These are phyloP conservation scores for Peucedramus taeniatus DNA, from an alignment of 2,113 vertebrate genomes.

Conservation along the genomic window DNA sequence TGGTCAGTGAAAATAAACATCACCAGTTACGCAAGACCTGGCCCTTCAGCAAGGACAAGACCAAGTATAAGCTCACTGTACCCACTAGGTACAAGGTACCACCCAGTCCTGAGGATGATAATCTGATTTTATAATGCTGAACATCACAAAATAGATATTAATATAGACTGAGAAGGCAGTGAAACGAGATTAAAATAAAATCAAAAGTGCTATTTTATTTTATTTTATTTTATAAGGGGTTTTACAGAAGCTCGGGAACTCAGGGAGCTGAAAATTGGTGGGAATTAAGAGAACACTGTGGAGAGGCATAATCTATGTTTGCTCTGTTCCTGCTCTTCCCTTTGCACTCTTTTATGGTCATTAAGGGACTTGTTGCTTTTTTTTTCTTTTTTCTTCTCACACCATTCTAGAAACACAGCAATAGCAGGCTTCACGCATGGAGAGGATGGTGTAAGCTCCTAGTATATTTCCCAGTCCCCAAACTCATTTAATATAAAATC, in stretches of 20 bases:
- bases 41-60: neutral
- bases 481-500: slow-evolving; percentile 40
- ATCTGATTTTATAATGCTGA: neutral
- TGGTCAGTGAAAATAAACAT: neutral
- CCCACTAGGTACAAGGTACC: neutral
- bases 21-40: neutral
- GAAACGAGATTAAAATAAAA: neutral
- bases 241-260: neutral
- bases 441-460: neutral
- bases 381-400: neutral
- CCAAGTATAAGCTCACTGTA: neutral
- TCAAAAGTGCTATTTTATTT: neutral
- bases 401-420: neutral
- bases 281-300: neutral
- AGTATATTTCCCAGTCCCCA: slow-evolving; percentile 29
- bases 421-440: neutral
- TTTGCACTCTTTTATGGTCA: neutral
- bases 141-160: neutral
- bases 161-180: neutral
- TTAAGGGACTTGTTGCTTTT: neutral
- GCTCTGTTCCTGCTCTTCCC: neutral
- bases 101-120: neutral
- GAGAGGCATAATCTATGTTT: neutral
- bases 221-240: neutral
- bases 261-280: neutral